Percentiles rank a stretch among this genome's conserved stretches.
Conservation (phyloP, 2,888 invertebrate genomes). For the Nomada lathburiana region DNA sequence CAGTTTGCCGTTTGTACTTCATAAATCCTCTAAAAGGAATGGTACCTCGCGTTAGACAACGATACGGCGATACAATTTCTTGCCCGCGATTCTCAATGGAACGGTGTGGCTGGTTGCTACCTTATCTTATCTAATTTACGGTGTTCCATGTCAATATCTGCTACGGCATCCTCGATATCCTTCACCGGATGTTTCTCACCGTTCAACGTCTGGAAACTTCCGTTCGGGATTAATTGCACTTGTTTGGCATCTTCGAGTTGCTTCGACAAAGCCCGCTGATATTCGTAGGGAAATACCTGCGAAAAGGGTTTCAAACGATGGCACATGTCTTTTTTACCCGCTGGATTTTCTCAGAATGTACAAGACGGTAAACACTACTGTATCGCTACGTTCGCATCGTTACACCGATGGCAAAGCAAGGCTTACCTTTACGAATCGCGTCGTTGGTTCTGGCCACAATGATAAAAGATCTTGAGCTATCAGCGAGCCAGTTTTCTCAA, state of each 20-base stretch:
- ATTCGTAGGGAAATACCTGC: slow-evolving; percentile 97
- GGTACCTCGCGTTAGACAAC: not conserved
- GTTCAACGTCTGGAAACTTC: slow-evolving; percentile 82
- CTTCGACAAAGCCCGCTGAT: slow-evolving; percentile 92
- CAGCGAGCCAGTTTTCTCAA: slow-evolving; percentile 93
- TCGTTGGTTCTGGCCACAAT: slow-evolving; percentile 91
- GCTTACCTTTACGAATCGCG: slow-evolving; percentile 92
- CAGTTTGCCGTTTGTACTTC: slow-evolving; percentile 96
- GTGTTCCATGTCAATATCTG: slow-evolving; percentile 91
- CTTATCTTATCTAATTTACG: slow-evolving; percentile 92
- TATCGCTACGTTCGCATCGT: no score
- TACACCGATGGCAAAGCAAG: no score
- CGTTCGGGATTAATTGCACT: slow-evolving; percentile 80
- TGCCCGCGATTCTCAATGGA: no score
- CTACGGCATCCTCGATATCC: slow-evolving; percentile 96
- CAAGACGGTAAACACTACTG: no score
- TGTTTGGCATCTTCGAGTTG: slow-evolving; percentile 86
- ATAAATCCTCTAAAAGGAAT: slow-evolving; percentile 92
- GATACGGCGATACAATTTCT: no score
- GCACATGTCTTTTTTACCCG: not conserved
- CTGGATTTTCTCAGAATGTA: no score
- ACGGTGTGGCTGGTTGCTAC: slow-evolving; percentile 83
- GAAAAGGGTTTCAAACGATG: not conserved
- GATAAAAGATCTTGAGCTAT: slow-evolving; percentile 92
- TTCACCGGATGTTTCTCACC: slow-evolving; percentile 84